phyloP scores from a whole-genome alignment of 2,888 invertebrate species.

The Tetragonula carbonaria region DNA sequence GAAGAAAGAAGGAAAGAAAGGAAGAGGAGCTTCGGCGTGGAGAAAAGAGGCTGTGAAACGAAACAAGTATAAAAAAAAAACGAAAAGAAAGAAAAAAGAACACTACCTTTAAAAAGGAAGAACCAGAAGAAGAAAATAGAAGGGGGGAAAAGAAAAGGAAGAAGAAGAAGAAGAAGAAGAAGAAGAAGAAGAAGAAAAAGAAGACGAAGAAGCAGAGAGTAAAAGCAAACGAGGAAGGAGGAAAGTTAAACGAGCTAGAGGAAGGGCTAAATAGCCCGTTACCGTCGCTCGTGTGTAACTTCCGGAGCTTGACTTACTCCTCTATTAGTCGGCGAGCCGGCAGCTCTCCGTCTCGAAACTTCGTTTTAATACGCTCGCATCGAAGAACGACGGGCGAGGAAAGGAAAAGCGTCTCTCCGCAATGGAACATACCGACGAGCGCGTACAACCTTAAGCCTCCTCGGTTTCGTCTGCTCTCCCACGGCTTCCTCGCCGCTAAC shows the following conservation, averaged over 20 bases:
- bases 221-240: slow-evolving; percentile 3
- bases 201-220: not conserved
- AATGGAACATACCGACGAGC: slow-evolving; percentile 29
- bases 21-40: not conserved
- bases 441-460: slow-evolving; percentile 51
- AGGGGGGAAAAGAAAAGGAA: not conserved
- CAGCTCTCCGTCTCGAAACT: slow-evolving; percentile 69
- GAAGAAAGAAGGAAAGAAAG: not conserved
- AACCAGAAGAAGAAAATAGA: not conserved
- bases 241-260: slow-evolving; percentile 67
- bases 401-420: slow-evolving; percentile 28
- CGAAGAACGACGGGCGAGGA: slow-evolving; percentile 53
- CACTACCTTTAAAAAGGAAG: not conserved
- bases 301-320: slow-evolving; percentile 78
- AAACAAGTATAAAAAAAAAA: not conserved
- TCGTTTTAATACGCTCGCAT: slow-evolving; percentile 75
- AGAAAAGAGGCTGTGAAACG: not conserved
- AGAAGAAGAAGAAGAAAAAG: not conserved
- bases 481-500: slow-evolving; percentile 59
- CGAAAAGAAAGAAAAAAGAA: too few relatives aligned
- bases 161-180: not conserved
- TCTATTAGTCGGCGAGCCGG: slow-evolving; percentile 72
- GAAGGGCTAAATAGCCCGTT: slow-evolving; percentile 70
- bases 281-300: slow-evolving; percentile 74
- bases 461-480: slow-evolving; percentile 48